Evolutionary conservation across 2,797 vertebrate genomes (phyloP).

Genomic region (Amblyraja radiata): DNA sequence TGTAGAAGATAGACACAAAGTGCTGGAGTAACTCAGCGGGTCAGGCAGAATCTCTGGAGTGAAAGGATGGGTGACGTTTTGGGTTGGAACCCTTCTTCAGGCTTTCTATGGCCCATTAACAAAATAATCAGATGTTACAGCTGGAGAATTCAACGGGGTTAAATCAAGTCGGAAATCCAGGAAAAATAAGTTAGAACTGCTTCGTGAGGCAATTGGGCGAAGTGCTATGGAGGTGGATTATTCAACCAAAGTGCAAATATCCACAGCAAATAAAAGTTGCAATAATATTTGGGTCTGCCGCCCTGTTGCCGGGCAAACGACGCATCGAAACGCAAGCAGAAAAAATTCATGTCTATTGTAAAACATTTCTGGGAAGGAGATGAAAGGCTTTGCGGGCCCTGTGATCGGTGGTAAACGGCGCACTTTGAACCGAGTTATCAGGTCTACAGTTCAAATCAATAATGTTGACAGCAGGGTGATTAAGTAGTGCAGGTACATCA

Average conservation of each 20-base stretch:
- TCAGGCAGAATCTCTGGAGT: too few species aligned
- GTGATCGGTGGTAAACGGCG: background rate
- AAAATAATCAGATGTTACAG: slow-evolving; percentile 1
- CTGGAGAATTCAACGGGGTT: background rate
- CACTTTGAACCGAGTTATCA: slow-evolving; percentile 33
- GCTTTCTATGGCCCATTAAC: background rate
- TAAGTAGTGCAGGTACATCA: slow-evolving; percentile 21
- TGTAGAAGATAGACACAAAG: too few species aligned
- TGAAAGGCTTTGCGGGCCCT: background rate
- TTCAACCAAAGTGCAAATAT: background rate
- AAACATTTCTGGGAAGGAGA: slow-evolving; percentile 6
- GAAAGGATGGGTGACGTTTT: too few species aligned
- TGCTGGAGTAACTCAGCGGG: too few species aligned
- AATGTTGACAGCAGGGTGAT: slow-evolving; percentile 20
- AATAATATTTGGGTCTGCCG: background rate
- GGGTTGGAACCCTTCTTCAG: too few species aligned
- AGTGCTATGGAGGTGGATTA: background rate
- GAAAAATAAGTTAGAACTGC: background rate
- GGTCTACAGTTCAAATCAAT: slow-evolving; percentile 34
- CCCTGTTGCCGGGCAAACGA: background rate
- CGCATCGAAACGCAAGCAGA: background rate
- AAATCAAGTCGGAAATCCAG: too few species aligned
- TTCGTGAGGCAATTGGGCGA: background rate
- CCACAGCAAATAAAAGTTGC: background rate
- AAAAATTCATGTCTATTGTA: background rate